These are phyloP conservation scores for Amphimedon queenslandica DNA, from an alignment of 37 sponge, comb jelly and placozoan species.

Conservation along the genomic window DNA sequence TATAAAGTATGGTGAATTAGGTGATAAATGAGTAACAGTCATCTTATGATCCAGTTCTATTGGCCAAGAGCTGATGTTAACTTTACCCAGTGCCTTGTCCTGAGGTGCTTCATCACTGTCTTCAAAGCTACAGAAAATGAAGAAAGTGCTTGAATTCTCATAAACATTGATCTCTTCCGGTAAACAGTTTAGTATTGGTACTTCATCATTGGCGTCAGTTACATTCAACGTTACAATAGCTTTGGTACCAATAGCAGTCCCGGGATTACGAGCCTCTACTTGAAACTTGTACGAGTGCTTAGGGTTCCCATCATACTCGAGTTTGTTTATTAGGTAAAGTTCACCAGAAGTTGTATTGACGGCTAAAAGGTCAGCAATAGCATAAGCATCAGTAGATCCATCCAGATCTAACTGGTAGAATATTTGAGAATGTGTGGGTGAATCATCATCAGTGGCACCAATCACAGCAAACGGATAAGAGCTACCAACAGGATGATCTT, in stretches of 20 bases:
- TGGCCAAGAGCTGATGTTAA: neutral
- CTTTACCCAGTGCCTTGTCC: neutral
- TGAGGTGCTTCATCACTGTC: neutral
- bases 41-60: no score
- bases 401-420: neutral
- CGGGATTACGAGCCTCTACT: conserved; percentile 9
- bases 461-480: conserved; percentile 4
- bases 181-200: no score
- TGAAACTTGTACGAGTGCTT: neutral
- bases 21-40: no score
- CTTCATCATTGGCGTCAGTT: conserved; percentile 21
- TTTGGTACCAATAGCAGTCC: neutral
- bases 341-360: conserved; percentile 35
- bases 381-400: neutral
- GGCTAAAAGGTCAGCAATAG: neutral
- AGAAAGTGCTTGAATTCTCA: neutral
- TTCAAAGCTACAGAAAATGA: neutral
- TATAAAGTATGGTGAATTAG: no score
- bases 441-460: conserved; percentile 3
- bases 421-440: neutral
- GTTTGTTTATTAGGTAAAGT: conserved; percentile 15
- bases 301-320: conserved; percentile 15
- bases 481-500: conserved; percentile 30
- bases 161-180: neutral
- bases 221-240: neutral